Percentiles rank a stretch among this genome's conserved stretches.
These are phyloP conservation scores for Sterrhoptilus dennistouni DNA, from an alignment of 2,113 vertebrate species.

Conservation along the genomic window DNA sequence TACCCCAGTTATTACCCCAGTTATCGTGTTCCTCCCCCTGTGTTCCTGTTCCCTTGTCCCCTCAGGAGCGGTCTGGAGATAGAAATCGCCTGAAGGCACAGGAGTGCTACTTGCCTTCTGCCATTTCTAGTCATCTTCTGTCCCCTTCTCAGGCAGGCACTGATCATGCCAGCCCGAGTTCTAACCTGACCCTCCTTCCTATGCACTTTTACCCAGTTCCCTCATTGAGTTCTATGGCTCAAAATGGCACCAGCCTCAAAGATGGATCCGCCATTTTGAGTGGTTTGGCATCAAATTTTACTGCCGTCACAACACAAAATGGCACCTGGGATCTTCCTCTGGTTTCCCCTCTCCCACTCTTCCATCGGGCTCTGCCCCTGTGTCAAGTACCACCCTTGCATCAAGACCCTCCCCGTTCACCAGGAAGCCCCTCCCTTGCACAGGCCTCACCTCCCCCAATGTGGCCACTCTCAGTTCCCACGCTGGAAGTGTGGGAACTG, in stretches of 20 bases:
- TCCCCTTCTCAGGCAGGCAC: no score
- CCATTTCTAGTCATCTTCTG: background rate
- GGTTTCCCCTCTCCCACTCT: no score
- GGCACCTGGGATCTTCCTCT: no score
- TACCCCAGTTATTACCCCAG: background rate
- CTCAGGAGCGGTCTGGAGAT: background rate
- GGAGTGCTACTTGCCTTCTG: background rate
- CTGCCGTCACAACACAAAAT: no score
- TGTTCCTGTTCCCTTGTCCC: background rate
- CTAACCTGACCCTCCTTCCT: background rate
- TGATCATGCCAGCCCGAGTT: background rate
- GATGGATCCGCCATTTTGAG: no score
- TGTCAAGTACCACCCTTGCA: no score
- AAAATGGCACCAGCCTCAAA: no score
- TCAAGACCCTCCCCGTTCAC: background rate
- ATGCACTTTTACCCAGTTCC: no score
- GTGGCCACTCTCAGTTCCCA: no score
- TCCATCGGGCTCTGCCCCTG: no score
- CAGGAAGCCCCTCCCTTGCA: background rate
- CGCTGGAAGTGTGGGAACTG: accelerated
- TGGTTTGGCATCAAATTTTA: no score
- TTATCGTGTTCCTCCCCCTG: background rate
- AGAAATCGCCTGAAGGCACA: background rate
- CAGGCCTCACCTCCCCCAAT: background rate
- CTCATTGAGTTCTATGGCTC: no score